phyloP scores from a whole-genome alignment of 1,140 invertebrate genomes.

The Macrobrachium nipponense region DNA sequence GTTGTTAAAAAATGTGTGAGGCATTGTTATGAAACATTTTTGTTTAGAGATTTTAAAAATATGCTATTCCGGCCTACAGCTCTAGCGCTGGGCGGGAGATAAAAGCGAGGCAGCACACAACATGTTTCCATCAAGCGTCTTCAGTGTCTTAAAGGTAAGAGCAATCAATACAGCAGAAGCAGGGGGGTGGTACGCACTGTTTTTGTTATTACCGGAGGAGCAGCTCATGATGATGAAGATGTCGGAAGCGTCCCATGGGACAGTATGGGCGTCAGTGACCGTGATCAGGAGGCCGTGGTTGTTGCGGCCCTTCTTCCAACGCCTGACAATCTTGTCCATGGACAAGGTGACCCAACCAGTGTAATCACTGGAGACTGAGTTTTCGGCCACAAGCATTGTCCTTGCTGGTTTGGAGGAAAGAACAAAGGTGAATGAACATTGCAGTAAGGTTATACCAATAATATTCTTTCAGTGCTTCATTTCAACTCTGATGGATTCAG shows the following conservation, averaged over 20 bases:
- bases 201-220: conserved; percentile 30
- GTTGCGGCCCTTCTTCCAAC: conserved; percentile 42
- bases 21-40: too few species aligned
- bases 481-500: too few species aligned
- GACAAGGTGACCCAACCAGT: conserved; percentile 53
- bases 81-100: too few species aligned
- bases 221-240: conserved; percentile 61
- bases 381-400: conserved; percentile 22
- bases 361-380: conserved; percentile 50
- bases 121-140: too few species aligned
- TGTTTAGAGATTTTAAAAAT: too few species aligned
- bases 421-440: background rate
- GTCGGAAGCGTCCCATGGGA: conserved; percentile 47
- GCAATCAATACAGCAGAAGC: conserved; percentile 9
- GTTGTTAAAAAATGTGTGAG: too few species aligned
- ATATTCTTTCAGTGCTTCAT: too few species aligned
- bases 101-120: too few species aligned
- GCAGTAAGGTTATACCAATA: too few species aligned
- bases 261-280: conserved; percentile 32
- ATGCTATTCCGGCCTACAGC: too few species aligned
- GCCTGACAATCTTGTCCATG: conserved; percentile 27
- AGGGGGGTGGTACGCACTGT: conserved; percentile 68
- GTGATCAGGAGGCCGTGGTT: conserved; percentile 58
- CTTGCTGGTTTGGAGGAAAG: conserved; percentile 9
- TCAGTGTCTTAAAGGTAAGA: background rate